These are phyloP conservation scores for Eolophus roseicapilla DNA, from an alignment of 2,113 vertebrate species.

Conservation along the genomic window DNA sequence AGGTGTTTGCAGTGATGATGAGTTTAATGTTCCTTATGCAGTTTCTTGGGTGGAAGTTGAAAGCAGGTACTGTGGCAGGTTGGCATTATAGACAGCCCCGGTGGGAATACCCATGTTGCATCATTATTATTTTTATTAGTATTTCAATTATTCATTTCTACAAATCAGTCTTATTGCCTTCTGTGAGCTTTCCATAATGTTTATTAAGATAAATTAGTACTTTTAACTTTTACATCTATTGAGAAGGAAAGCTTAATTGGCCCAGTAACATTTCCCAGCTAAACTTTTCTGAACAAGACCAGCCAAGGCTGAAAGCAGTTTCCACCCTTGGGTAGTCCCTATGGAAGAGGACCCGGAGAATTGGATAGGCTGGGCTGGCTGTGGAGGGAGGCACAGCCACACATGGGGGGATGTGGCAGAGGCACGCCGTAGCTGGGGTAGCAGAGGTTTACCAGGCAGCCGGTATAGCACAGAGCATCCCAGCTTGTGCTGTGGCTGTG, in stretches of 20 bases:
- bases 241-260: background rate
- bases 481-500: background rate
- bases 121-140: background rate
- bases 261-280: background rate
- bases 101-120: background rate
- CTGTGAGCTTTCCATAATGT: background rate
- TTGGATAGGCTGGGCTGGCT: background rate
- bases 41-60: constrained; percentile 15
- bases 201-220: background rate
- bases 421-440: background rate
- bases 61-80: background rate
- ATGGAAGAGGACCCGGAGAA: background rate
- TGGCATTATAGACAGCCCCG: background rate
- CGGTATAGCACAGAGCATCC: accelerated
- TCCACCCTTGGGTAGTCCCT: background rate
- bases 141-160: background rate
- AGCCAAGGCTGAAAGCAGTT: background rate
- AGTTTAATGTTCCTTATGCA: background rate
- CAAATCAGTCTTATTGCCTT: background rate
- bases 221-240: background rate
- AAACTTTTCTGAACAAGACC: background rate
- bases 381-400: accelerated
- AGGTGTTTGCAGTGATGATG: background rate
- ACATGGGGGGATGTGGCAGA: accelerated
- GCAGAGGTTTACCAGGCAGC: accelerated